Percentiles rank a stretch among this genome's conserved stretches.
These are phyloP conservation scores for Sthenelais limicola DNA, from an alignment of 2,888 invertebrate genomes.

Conservation along the genomic window DNA sequence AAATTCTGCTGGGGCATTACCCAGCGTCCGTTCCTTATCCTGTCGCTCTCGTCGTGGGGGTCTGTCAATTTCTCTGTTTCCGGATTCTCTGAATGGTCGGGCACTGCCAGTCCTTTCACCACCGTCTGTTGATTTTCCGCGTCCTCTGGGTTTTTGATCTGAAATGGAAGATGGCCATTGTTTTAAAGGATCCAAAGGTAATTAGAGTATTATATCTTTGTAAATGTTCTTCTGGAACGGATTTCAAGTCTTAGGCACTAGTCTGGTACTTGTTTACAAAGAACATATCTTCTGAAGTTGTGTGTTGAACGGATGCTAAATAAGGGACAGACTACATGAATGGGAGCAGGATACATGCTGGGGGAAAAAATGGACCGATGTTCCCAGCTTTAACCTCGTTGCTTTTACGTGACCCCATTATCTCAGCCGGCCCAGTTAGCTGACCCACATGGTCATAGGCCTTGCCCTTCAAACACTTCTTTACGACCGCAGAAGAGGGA, in stretches of 20 bases:
- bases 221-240: no score
- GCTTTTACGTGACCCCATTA: neutral
- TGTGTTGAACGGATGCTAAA: no score
- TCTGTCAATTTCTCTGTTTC: conserved; percentile 32
- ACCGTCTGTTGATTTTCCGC: conserved; percentile 16
- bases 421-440: neutral
- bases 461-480: no score
- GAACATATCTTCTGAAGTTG: no score
- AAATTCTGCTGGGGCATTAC: conserved; percentile 19
- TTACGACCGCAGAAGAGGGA: no score
- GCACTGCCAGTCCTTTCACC: conserved; percentile 23
- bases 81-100: neutral
- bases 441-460: conserved; percentile 3
- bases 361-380: neutral
- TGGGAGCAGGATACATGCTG: no score
- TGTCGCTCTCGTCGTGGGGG: conserved; percentile 31
- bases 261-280: no score
- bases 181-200: no score
- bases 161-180: no score
- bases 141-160: conserved; percentile 33
- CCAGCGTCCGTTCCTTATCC: conserved; percentile 33
- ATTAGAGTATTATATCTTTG: no score
- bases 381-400: neutral
- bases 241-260: no score
- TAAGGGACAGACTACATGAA: no score